Base-by-base conservation (phyloP, 2,113 vertebrate genomes). In the Neotragus moschatus region DNA sequence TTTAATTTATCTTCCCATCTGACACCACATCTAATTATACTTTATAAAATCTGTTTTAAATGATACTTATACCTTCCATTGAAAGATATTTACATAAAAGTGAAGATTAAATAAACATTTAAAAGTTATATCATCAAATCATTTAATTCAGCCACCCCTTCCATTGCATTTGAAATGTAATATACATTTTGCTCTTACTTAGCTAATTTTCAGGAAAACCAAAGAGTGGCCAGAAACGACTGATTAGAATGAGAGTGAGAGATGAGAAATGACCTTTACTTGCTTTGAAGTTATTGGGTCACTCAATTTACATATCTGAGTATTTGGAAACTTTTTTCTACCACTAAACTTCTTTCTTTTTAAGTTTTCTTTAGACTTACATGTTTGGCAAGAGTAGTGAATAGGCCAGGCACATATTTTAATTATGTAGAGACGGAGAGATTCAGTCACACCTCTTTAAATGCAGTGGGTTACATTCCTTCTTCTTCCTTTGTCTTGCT, bases 31-130 rank as follows among this genome's bases (percentile, higher is more conserved):
- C 98, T 98, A 98, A 99, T 99, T 99, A 99, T 98, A 98, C 98
- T 98, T 98, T 98, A 97, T 96, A 98, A 99, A 99, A 98, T 98
- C 95, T 98, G 97, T 98, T 98, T 98, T 98, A 98, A 98, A 98
- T 98, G 97, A 98, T 98, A 96, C 95, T 98, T 98, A 97, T 98
- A 11, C 6, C 36, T 88, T 98, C 88, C 60, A 85, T 93, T 98
- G 98, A 98, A 98, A 84, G 91, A 98, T 98, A 98, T 98, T 98
- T 99, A 98, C 97, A 98, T 98, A 86, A 98, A 98, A 98, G 96
- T 96, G 79, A 98, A 98, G 97, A 98, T 98, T 98, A 99, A 99
- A 98, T 98, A 99, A 98, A 98, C 97, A 98, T 98, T 98, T 98
- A 98, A 98, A 96, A 98, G 95, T 98, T 93, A 63, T 96, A 98